These are phyloP conservation scores for Lepilemur septentrionalis DNA, from an alignment of 2,797 vertebrate species.

Conservation along the genomic window DNA sequence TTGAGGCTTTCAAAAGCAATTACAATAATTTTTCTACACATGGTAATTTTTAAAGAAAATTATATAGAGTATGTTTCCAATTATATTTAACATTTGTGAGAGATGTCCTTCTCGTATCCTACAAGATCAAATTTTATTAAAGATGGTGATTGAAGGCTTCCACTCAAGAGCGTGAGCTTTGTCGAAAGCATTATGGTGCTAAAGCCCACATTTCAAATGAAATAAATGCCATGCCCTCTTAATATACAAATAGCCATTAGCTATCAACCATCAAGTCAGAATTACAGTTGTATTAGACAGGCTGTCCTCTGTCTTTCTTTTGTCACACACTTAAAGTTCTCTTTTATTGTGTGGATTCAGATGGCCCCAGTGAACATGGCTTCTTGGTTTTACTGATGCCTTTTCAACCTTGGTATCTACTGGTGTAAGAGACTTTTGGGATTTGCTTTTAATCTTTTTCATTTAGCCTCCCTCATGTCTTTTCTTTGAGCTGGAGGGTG, in stretches of 20 bases:
- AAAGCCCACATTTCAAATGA: fast-evolving
- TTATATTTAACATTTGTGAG: not conserved
- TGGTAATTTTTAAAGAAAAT: not conserved
- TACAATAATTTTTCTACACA: not conserved
- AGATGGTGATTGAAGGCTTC: not conserved
- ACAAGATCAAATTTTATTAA: not conserved
- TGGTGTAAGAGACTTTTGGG: not conserved
- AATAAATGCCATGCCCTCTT: not conserved
- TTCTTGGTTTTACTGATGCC: not conserved
- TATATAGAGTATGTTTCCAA: not conserved
- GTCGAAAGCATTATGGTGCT: not conserved
- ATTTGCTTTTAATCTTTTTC: constrained; percentile 11
- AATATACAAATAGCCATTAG: not conserved
- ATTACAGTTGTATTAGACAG: not conserved
- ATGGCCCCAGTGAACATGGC: not conserved
- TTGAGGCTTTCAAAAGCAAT: constrained; percentile 27
- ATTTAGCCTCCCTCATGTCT: not conserved
- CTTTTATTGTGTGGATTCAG: not conserved
- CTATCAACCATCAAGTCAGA: not conserved
- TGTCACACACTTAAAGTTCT: not conserved
- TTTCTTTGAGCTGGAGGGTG: constrained; percentile 15
- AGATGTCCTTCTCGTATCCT: not conserved
- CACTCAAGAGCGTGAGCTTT: not conserved
- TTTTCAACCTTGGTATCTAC: not conserved
- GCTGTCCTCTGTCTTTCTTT: not conserved